A percentile compares a stretch with the other conserved stretches of the same genome.
phyloP scores from a whole-genome alignment of 2,888 invertebrate genomes.

The Drymonia ruficornis region DNA sequence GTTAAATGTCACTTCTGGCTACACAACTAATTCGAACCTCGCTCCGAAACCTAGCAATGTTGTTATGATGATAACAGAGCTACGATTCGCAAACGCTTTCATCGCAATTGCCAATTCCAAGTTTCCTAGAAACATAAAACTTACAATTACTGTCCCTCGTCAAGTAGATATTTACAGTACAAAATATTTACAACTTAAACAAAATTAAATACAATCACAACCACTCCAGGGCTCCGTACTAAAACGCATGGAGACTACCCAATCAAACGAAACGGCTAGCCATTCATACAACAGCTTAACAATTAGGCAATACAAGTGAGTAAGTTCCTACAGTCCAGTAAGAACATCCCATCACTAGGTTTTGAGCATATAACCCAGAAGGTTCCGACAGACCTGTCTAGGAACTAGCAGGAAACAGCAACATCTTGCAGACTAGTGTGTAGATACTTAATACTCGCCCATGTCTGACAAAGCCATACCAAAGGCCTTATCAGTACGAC shows the following conservation, averaged over 20 bases:
- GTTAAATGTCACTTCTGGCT: slow-evolving; percentile 50
- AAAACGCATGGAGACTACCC: slow-evolving; percentile 68
- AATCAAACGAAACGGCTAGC: slow-evolving; percentile 47
- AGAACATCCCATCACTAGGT: slow-evolving; percentile 60
- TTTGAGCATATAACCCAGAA: slow-evolving; percentile 61
- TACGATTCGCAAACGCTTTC: slow-evolving; percentile 38
- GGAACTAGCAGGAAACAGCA: slow-evolving; percentile 3
- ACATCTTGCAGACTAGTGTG: background rate
- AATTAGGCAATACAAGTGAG: slow-evolving; percentile 54
- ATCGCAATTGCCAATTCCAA: slow-evolving; percentile 51
- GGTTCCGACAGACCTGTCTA: slow-evolving; percentile 32
- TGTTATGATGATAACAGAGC: slow-evolving; percentile 24
- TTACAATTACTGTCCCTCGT: slow-evolving; percentile 76
- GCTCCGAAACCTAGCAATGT: slow-evolving; percentile 19
- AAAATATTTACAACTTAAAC: slow-evolving; percentile 75
- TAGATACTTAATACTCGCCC: background rate
- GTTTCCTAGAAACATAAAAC: slow-evolving; percentile 63
- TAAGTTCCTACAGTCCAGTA: slow-evolving; percentile 45
- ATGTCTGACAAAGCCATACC: slow-evolving; percentile 25
- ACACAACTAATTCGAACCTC: slow-evolving; percentile 29
- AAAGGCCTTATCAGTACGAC: slow-evolving; percentile 38
- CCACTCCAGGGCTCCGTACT: slow-evolving; percentile 59
- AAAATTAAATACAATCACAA: slow-evolving; percentile 54
- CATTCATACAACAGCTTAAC: slow-evolving; percentile 42
- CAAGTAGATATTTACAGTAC: slow-evolving; percentile 60